Base-by-base conservation (phyloP, 2,888 invertebrate species). In the Clanis bilineata region DNA sequence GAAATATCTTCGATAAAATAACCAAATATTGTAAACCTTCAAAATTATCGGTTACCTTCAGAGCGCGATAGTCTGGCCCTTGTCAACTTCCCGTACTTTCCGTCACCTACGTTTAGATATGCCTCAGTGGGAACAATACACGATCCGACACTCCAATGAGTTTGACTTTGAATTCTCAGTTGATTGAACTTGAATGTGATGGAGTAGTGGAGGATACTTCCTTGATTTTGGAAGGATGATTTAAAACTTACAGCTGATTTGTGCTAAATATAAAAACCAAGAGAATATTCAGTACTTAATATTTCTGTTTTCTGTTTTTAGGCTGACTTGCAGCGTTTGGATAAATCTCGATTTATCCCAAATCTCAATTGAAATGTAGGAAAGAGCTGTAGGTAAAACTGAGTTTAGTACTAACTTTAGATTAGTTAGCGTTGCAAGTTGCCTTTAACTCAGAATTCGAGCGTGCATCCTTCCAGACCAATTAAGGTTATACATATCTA, bases 121-220 rank as follows among this genome's bases (percentile, higher is more conserved):
- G 83, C 77, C 73, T 84, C 78, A 83, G 65, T 79, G 79, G 70
- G 62, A 78, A 85, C 86, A 86, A 86, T 84, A 71, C 69, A 43
- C 32, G 32, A 59, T 56, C 23, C 56, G 22, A 32, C 44, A 22
- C 25, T 59, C 18, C 25, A 44, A 59, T 56, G 45, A 18, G 65
- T 64, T 75, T 78, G 76, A 73, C 81, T 80, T 80, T 82, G 76
- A 76, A 76, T 63, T 56, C 57, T 64, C 38, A 51, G 39, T 47
- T 58, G 38, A 59, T 59, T 56, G 45, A 56, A 60, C 60, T 57
- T 32, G 22, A 51, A 39, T 21, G 38, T 58, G 61, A 65, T 59
- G 65, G 60, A 12, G 58, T 54, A 39, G 56, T 47, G 28, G 25
- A 56, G 21, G 43, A 57, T 41, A 28, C 25, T n/a, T 57, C 32